phyloP scores from a whole-genome alignment of 1,140 invertebrate genomes.

The Lethrus apterus region DNA sequence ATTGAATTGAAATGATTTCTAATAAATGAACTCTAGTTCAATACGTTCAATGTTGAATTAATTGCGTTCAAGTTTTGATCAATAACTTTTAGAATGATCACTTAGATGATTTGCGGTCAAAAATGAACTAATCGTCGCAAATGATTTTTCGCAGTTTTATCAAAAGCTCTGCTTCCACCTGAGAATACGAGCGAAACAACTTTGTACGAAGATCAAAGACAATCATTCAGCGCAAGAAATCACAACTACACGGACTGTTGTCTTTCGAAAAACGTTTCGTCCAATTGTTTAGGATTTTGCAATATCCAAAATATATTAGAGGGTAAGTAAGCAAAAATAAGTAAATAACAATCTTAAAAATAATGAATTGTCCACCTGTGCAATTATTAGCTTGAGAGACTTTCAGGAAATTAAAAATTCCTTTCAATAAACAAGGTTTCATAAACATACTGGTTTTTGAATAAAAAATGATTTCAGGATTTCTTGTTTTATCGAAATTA shows the following conservation, averaged over 20 bases:
- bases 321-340: conserved; percentile 41
- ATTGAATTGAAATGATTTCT: too few relatives aligned
- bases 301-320: conserved; percentile 74
- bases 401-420: too few relatives aligned
- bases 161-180: conserved; percentile 46
- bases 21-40: too few relatives aligned
- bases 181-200: conserved; percentile 41
- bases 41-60: neutral
- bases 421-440: too few relatives aligned
- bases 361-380: too few relatives aligned
- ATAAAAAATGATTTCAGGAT: too few relatives aligned
- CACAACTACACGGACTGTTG: conserved; percentile 77
- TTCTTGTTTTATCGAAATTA: too few relatives aligned
- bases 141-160: conserved; percentile 46
- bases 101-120: neutral
- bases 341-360: neutral
- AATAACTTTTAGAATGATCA: too few relatives aligned
- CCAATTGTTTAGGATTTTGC: conserved; percentile 68
- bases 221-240: conserved; percentile 38
- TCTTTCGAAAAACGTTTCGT: conserved; percentile 55
- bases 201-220: conserved; percentile 44
- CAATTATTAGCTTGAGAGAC: too few relatives aligned
- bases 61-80: too few relatives aligned
- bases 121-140: neutral
- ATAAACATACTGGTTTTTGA: too few relatives aligned